A percentile compares a stretch with the other conserved stretches of the same genome.
Conservation (phyloP, 1,140 invertebrate genomes). For the Drosophila virilis region DNA sequence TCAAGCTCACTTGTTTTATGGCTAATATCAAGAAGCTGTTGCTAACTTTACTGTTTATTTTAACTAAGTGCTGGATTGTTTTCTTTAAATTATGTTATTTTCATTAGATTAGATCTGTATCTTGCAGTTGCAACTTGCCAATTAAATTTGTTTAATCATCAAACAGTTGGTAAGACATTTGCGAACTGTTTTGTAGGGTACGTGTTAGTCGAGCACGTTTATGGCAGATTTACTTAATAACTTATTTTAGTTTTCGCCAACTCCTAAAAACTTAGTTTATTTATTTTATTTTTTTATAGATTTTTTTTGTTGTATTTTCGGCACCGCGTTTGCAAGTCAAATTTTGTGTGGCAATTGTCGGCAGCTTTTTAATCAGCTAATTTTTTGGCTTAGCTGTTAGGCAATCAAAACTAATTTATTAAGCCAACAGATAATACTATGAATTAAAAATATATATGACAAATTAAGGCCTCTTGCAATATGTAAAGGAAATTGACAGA, state of each 20-base stretch:
- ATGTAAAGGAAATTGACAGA: background rate
- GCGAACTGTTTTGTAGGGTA: conserved; percentile 2
- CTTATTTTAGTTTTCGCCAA: background rate
- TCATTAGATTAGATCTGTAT: background rate
- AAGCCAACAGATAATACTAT: background rate
- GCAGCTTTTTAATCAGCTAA: conserved; percentile 13
- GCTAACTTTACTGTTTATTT: background rate
- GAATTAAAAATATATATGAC: background rate
- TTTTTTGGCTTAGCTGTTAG: background rate
- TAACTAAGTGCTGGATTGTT: too few relatives aligned
- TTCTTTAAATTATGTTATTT: background rate
- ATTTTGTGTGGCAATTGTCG: conserved; percentile 6
- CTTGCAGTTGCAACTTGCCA: background rate
- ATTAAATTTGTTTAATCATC: too few relatives aligned
- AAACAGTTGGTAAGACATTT: too few relatives aligned
- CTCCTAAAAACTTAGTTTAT: background rate
- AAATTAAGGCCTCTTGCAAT: background rate
- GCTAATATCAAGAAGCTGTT: background rate
- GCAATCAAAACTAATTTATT: conserved; percentile 2
- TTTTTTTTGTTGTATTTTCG: background rate
- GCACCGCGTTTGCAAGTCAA: conserved; percentile 11
- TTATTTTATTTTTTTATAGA: background rate
- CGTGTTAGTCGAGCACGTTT: background rate
- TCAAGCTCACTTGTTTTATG: background rate
- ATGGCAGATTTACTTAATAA: background rate